A percentile compares a stretch with the other conserved stretches of the same genome.
Conservation (phyloP, 53 echinoderm and acorn worm genomes). For the Apostichopus leukothele region DNA sequence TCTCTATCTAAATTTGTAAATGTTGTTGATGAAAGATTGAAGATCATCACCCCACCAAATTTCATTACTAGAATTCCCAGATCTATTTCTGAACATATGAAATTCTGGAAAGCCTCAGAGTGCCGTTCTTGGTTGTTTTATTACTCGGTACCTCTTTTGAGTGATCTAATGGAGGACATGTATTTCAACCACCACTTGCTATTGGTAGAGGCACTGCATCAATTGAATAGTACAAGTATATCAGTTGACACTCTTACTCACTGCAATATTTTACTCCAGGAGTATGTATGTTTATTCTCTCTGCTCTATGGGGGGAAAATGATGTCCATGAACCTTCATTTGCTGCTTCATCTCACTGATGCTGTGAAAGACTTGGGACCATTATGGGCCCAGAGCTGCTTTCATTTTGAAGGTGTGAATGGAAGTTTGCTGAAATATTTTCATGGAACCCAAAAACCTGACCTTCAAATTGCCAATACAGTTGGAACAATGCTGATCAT, state of each 20-base stretch:
- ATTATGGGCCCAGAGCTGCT: constrained; percentile 31
- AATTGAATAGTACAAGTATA: constrained; percentile 11
- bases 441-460: constrained; percentile 1
- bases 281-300: not conserved
- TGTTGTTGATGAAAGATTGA: constrained; percentile 48
- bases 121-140: constrained; percentile 72
- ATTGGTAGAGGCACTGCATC: not conserved
- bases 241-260: not conserved
- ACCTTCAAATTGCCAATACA: constrained; percentile 26
- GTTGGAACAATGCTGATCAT: not conserved
- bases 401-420: constrained; percentile 20
- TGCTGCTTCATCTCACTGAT: constrained; percentile 14
- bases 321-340: constrained; percentile 15
- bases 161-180: constrained; percentile 46
- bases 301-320: not conserved
- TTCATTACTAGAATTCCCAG: constrained; percentile 59
- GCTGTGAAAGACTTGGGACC: constrained; percentile 21
- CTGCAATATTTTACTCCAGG: constrained; percentile 11
- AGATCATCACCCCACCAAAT: constrained; percentile 55
- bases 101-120: constrained; percentile 80
- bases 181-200: constrained; percentile 1
- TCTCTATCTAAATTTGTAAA: constrained; percentile 33
- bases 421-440: not conserved
- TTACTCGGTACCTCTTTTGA: constrained; percentile 69
- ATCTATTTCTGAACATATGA: constrained; percentile 59